phyloP scores from a whole-genome alignment of 2,113 vertebrate species.

The Myotis lucifugus region DNA sequence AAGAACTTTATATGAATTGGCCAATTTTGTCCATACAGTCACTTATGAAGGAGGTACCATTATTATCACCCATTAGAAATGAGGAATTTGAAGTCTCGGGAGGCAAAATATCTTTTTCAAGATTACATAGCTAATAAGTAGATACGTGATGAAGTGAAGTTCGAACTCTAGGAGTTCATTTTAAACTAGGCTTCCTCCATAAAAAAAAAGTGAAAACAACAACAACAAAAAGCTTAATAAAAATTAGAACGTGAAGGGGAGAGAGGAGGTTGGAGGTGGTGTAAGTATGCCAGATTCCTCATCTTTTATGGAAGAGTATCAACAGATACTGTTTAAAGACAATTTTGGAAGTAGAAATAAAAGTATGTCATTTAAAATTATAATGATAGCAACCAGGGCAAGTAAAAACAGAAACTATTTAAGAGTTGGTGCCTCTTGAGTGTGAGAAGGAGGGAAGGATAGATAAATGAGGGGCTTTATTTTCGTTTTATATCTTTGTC shows the following conservation, averaged over 20 bases:
- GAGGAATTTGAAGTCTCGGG: background rate
- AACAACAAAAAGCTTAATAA: background rate
- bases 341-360: slow-evolving; percentile 28
- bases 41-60: background rate
- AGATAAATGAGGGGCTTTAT: background rate
- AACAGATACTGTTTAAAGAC: slow-evolving; percentile 19
- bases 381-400: slow-evolving; percentile 21
- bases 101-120: background rate
- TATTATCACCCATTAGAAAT: background rate
- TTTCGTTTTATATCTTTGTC: background rate
- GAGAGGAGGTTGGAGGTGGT: background rate
- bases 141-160: background rate
- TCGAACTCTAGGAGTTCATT: background rate
- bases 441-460: background rate
- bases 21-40: background rate
- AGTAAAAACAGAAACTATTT: slow-evolving; percentile 7
- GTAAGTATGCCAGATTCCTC: background rate
- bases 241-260: background rate
- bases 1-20: background rate
- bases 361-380: slow-evolving; percentile 43
- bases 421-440: background rate
- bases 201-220: background rate
- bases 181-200: background rate
- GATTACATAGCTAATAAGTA: background rate
- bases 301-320: slow-evolving; percentile 6